Base-by-base conservation (phyloP, 2,113 vertebrate species). In the Clupea harengus region DNA sequence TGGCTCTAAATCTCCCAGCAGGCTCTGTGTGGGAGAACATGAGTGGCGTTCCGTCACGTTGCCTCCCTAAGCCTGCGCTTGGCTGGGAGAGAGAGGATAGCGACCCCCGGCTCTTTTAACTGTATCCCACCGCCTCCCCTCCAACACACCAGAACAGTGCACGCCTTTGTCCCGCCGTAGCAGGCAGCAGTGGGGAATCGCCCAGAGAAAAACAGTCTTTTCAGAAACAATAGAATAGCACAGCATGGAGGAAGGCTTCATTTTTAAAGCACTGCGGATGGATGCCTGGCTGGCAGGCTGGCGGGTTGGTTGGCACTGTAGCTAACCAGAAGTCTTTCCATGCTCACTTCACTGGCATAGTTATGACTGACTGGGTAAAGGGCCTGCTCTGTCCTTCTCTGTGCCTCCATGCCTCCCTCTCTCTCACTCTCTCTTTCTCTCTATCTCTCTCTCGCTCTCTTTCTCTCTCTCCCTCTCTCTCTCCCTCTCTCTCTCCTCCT, bases 231-330 rank as follows among this genome's bases (percentile, higher is more conserved):
- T 64, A 82, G 54, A n/a, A 84, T 20, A n/a, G 64, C 88, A 83
- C 78, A 90, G 89, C 50, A 83, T 85, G 85, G 84, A 85, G 86
- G 81, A 81, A 86, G 49, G 39, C 89, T 91, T 89, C 18, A 88
- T 82, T 92, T 88, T 91, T 85, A 89, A 82, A 83, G 46, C 81
- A 60, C 52, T 44, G 85, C 54, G 6, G 18, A 60, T 60, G 54
- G 18, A 18, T 20, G 54, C 18, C 39, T 39, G 39, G 50, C 50
- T 52, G 50, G 50, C 50, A 15, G 50, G 18, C 54, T 20, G 54
- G 54, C 54, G 7, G 18, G 18, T 15, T 15, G 15, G 13, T 15
- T 54, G 54, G 54, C 54, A 22, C 54, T 6, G 18, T 60, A 20
- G 54, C 54, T 22, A 18, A 60, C 54, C 54, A 22, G 54, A 4